Evolutionary conservation across 2,797 vertebrate species (phyloP).

Genomic region (Polyboroides typus): DNA sequence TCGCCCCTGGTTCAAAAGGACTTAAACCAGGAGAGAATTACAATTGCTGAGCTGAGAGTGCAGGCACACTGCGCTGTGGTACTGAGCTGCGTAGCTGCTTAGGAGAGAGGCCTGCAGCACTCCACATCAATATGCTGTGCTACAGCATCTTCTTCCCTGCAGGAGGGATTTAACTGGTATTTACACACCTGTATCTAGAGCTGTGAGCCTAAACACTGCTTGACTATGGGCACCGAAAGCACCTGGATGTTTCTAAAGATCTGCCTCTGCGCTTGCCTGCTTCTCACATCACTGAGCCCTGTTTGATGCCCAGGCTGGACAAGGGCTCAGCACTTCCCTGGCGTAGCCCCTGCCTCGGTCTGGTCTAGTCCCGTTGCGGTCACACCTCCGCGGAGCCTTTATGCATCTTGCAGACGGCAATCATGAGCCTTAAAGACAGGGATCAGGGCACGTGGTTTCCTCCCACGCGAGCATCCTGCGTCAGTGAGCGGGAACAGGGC

Average conservation of each 20-base stretch:
- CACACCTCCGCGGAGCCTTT: not conserved
- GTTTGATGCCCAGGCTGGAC: fast-evolving
- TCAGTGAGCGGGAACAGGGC: not conserved
- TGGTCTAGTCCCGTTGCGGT: not conserved
- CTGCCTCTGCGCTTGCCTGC: not conserved
- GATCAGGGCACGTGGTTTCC: not conserved
- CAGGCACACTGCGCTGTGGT: not conserved
- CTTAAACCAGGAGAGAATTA: not conserved
- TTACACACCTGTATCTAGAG: not conserved
- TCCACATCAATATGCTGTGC: not conserved
- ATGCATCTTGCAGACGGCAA: not conserved
- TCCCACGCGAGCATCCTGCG: fast-evolving
- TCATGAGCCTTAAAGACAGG: not conserved
- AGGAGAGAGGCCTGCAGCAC: not conserved
- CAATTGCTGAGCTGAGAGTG: not conserved
- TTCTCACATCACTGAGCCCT: not conserved
- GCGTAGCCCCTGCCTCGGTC: not conserved
- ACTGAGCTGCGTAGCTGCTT: fast-evolving
- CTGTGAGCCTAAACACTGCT: not conserved
- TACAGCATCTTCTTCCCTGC: not conserved
- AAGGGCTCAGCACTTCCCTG: not conserved
- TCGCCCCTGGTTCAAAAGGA: not conserved
- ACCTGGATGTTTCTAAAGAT: not conserved
- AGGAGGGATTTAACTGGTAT: not conserved
- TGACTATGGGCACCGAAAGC: fast-evolving